phyloP scores from a whole-genome alignment of 2,888 invertebrate genomes.

The Rhopalosiphum nymphaeae region DNA sequence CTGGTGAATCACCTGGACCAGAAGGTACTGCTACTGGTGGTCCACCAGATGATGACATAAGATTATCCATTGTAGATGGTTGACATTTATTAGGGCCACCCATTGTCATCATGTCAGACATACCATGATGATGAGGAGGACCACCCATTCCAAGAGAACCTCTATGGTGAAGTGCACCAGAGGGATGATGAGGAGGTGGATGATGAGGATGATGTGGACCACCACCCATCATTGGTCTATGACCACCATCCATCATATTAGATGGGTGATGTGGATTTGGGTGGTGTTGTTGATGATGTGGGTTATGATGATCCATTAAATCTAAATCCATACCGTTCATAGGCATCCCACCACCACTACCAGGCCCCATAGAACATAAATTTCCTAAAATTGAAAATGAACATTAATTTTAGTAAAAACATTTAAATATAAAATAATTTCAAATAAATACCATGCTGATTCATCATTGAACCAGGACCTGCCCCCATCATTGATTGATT shows the following conservation, averaged over 20 bases:
- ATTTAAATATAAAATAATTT: neutral
- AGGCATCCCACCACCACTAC: conserved; percentile 53
- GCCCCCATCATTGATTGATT: conserved; percentile 41
- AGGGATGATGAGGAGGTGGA: conserved; percentile 57
- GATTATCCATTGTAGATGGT: conserved; percentile 22
- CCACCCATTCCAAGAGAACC: conserved; percentile 47
- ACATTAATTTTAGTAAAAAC: neutral
- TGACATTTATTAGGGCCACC: conserved; percentile 49
- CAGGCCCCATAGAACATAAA: conserved; percentile 56
- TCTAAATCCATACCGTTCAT: conserved; percentile 66
- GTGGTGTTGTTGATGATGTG: conserved; percentile 64
- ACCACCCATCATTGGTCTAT: conserved; percentile 65
- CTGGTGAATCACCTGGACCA: conserved; percentile 30
- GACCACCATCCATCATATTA: conserved; percentile 66
- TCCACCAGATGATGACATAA: conserved; percentile 49
- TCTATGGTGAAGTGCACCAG: conserved; percentile 55
- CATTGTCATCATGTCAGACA: conserved; percentile 55
- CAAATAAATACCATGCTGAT: conserved; percentile 50
- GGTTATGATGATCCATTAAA: conserved; percentile 57
- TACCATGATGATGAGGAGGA: conserved; percentile 46
- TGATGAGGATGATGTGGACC: conserved; percentile 55
- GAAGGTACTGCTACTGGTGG: conserved; percentile 31
- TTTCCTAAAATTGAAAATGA: conserved; percentile 25
- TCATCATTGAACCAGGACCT: conserved; percentile 48
- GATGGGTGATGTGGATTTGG: conserved; percentile 53